Evolutionary conservation across 92 coral and sea anemone species (phyloP), one percentile per base, ranked within the genome.

Genomic region (Anthopleura xanthogrammica): DNA sequence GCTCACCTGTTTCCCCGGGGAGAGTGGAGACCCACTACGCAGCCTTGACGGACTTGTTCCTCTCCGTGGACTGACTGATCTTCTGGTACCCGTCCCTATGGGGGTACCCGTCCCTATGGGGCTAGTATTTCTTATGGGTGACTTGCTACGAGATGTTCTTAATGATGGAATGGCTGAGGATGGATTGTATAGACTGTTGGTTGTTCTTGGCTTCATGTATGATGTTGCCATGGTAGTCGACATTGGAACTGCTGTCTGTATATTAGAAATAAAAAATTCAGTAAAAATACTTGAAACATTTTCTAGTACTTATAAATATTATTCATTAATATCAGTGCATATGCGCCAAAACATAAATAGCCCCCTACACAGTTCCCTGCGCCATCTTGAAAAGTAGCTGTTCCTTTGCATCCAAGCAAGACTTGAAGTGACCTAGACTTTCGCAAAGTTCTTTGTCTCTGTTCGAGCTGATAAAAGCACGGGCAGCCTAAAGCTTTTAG

Each of bases 1-100:
- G 24, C 72, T 41, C 77, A 94, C 99, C 98, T 94, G 99, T 89
- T 94, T 94, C 52, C 66, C 81, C 29, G 95, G 97, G 22, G 98
- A 95, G 46, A 92, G 80, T 23, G 94, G 83, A 8, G 95, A 91
- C 43, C 87, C 86, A 82, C 80, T 83, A 65, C 86, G 95, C 12
- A 91, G 81, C 72, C 94, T 87, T 81, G 90, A 86, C 23, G 93
- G 93, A 70, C 90, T 90, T 11, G 86, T 64, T 58, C 83, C 65
- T 41, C 83, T 76, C 39, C 78, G 52, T 57, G 94, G 94, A 79
- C 94, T 90, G 43, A 87, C 85, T 74, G 92, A 74, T 56, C 93
- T 77, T n/a, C 87, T 82, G 5, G 80, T 81, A 29, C 36, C 36
- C 36, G 36, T 29, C 36, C 36, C 36, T 29, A 29, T 29, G 0